Percentiles rank a stretch among this genome's conserved stretches.
Conservation (phyloP, 1,140 invertebrate species). For the Lysiphlebus fabarum region DNA sequence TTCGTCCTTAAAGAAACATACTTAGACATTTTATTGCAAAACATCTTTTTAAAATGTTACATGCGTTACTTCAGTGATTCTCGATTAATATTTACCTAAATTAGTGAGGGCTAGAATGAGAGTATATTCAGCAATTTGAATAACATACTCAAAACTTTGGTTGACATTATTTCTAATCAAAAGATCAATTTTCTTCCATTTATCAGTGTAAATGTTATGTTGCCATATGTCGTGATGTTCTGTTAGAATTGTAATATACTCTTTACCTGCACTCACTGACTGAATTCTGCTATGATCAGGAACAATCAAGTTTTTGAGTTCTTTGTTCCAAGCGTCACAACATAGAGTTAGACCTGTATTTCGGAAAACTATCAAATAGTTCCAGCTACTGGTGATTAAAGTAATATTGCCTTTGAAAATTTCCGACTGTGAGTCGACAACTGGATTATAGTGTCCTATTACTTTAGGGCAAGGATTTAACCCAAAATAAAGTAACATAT, state of each 20-base stretch:
- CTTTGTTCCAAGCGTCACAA: background rate
- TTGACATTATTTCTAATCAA: conserved; percentile 35
- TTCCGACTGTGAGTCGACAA: no score
- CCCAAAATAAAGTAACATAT: no score
- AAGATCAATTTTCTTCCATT: conserved; percentile 41
- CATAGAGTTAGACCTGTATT: conserved; percentile 1
- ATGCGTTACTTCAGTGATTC: no score
- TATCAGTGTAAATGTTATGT: conserved; percentile 40
- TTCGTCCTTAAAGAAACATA: conserved; percentile 44
- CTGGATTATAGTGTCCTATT: no score
- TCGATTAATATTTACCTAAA: no score
- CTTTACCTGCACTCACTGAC: conserved; percentile 6
- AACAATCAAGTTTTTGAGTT: background rate
- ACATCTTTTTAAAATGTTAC: no score
- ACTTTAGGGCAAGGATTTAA: no score
- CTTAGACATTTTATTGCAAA: no score
- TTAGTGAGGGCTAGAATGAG: conserved; percentile 46
- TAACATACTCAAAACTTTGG: conserved; percentile 31
- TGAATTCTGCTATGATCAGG: conserved; percentile 2
- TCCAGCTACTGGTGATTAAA: background rate
- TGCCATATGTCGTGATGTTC: conserved; percentile 40
- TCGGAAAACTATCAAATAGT: conserved; percentile 9
- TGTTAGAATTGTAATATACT: conserved; percentile 35
- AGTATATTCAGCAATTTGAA: conserved; percentile 40
- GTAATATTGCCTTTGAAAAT: no score